These are phyloP conservation scores for Papilio demoleus DNA, from an alignment of 2,888 invertebrate genomes.

Conservation along the genomic window DNA sequence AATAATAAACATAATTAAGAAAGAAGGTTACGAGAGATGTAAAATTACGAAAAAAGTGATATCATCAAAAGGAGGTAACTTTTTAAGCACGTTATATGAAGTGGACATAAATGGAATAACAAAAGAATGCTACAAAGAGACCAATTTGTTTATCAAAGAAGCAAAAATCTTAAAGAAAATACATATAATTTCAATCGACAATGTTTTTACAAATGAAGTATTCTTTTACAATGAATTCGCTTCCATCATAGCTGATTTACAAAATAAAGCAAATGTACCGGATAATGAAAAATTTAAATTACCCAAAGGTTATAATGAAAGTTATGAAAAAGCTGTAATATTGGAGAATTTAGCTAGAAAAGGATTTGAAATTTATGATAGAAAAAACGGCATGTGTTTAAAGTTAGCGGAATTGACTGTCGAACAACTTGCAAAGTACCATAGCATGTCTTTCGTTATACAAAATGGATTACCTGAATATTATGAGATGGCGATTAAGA, in stretches of 20 bases:
- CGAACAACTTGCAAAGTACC: constrained; percentile 52
- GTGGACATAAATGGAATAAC: constrained; percentile 58
- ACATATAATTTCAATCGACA: constrained; percentile 46
- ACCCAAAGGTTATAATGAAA: constrained; percentile 40
- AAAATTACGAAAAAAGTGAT: constrained; percentile 46
- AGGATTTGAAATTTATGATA: constrained; percentile 50
- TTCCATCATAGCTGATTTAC: constrained; percentile 47
- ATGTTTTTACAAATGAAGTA: constrained; percentile 52
- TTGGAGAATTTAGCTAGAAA: constrained; percentile 48
- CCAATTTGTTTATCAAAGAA: constrained; percentile 59
- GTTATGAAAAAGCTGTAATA: constrained; percentile 40
- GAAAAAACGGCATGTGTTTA: constrained; percentile 47
- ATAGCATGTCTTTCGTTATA: constrained; percentile 53
- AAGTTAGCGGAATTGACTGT: constrained; percentile 52
- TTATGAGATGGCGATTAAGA: constrained; percentile 51
- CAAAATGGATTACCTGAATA: constrained; percentile 47
- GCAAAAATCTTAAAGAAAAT: constrained; percentile 47
- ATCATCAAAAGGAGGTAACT: constrained; percentile 58
- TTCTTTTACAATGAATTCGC: constrained; percentile 55
- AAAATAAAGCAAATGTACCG: constrained; percentile 44
- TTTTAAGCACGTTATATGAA: constrained; percentile 55
- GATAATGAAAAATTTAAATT: constrained; percentile 41
- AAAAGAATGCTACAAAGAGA: constrained; percentile 51
- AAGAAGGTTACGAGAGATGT: constrained; percentile 49
- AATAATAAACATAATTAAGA: constrained; percentile 46